Base-by-base conservation (phyloP, 1,140 invertebrate genomes). In the Pseudomyrmex flavicornis region DNA sequence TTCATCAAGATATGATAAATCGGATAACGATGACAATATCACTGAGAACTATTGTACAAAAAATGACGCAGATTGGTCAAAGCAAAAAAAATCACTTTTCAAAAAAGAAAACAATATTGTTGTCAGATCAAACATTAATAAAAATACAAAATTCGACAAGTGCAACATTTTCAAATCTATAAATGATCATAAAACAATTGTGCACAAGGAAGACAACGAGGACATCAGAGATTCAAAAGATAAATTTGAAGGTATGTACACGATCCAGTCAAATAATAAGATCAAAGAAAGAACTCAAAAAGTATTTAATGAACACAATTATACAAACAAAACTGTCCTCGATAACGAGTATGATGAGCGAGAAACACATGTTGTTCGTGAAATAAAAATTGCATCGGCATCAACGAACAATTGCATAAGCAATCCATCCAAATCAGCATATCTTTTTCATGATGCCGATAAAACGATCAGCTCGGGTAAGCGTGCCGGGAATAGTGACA, bases 391-490 rank as follows among this genome's bases (percentile, higher is more conserved):
- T 17, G 56, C 56, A 15, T 20, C 20, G 13, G 56, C 77, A 2
- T 1, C 69, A 8, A 54, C 44, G 20, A 50, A 35, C 52, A 62
- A 84, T 9, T 17, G 22, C 15, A 68, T 65, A 15, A 79, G 54
- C 35, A 68, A 50, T 2, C n/a, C 68, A 46, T 9, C 72, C 8
- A 52, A 76, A 20, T 20, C 84, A n/a, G 44, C 66, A 48, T 68
- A 62, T 22, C 12, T 26, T 0, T 35, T 20, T 58, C 58, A 7
- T 1, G 15, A 15, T 54, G 58, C 35, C 54, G 73, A 76, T 50
- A 72, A 83, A 83, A 58, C 73, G 50, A 74, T 72, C 46, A 54
- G 46, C 1, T 35, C 59, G 65, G 15, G 10, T 13, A 69, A 76
- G 44, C 26, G 17, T 15, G 4, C 56, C 9, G 4, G 48, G 2